Conservation (phyloP, 2,113 vertebrate species). For the Pyrgilauda ruficollis region DNA sequence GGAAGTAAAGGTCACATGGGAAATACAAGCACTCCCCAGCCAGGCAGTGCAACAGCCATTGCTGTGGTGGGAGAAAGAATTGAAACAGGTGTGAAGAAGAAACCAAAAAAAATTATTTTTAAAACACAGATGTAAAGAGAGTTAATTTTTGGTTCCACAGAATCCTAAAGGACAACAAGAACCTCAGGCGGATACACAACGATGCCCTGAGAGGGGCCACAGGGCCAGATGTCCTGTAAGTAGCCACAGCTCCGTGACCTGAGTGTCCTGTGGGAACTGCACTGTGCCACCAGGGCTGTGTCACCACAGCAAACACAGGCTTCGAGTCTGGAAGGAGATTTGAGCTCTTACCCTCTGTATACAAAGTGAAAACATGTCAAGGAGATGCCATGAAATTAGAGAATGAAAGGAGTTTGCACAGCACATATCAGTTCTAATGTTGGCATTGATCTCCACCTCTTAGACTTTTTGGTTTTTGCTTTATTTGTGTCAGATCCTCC, state of each 20-base stretch:
- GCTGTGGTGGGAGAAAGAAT: neutral
- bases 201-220: constrained; percentile 83
- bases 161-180: constrained; percentile 83
- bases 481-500: neutral
- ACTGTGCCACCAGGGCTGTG: neutral
- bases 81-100: neutral
- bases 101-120: neutral
- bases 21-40: neutral
- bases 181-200: constrained; percentile 80
- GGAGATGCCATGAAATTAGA: neutral
- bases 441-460: neutral
- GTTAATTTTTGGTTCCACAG: constrained; percentile 64
- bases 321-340: neutral
- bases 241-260: neutral
- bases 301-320: neutral
- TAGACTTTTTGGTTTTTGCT: neutral
- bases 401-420: neutral
- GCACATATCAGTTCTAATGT: accelerated
- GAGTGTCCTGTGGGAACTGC: neutral
- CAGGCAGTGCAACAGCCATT: neutral
- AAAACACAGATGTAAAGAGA: neutral
- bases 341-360: neutral
- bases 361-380: neutral
- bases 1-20: neutral
- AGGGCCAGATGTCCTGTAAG: constrained; percentile 86